Percentiles rank a stretch among this genome's conserved stretches.
Conservation (phyloP, 2,888 invertebrate genomes). For the Hirtodrosophila confusa region DNA sequence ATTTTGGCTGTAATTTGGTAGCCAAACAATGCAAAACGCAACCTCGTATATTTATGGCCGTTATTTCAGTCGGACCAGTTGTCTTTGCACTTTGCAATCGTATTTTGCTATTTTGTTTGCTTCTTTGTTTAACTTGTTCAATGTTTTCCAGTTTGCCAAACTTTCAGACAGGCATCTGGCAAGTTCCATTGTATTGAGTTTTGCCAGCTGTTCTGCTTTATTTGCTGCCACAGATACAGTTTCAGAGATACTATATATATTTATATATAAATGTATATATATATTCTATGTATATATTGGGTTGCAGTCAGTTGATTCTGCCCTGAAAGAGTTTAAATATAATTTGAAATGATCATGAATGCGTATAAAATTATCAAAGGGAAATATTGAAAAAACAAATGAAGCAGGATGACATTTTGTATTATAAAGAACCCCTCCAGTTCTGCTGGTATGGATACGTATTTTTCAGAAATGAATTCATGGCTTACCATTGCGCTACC, state of each 20-base stretch:
- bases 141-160: constrained; percentile 28
- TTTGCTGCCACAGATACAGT: constrained; percentile 11
- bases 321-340: too few species aligned
- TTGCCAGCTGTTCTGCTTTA: constrained; percentile 25
- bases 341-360: too few species aligned
- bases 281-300: too few species aligned
- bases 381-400: too few species aligned
- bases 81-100: constrained; percentile 31
- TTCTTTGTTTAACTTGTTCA: constrained; percentile 29
- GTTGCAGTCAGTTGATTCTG: too few species aligned
- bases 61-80: constrained; percentile 28
- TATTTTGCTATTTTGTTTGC: constrained; percentile 6
- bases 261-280: neutral
- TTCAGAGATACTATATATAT: constrained; percentile 9
- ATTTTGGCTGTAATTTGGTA: constrained; percentile 61
- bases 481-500: too few species aligned
- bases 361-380: too few species aligned
- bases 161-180: constrained; percentile 31
- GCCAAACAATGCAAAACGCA: constrained; percentile 54
- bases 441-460: too few species aligned
- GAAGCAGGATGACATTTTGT: too few species aligned
- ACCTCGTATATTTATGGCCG: constrained; percentile 60
- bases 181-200: constrained; percentile 25
- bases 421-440: too few species aligned
- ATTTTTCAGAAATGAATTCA: too few species aligned